Evolutionary conservation across 2,113 vertebrate genomes (phyloP).

Genomic region (Esox niger): DNA sequence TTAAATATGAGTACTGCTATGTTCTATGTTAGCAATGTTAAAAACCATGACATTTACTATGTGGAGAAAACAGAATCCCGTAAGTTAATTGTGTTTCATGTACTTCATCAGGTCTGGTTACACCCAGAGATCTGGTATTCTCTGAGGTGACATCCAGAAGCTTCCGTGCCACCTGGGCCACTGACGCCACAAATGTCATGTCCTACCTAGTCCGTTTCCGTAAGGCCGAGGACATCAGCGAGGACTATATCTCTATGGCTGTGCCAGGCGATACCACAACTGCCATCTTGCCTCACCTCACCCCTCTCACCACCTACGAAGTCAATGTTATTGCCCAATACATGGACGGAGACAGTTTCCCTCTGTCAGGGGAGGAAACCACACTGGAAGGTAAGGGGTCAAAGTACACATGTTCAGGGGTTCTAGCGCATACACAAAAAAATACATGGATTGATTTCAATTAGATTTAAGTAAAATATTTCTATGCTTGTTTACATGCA

Average conservation of each 20-base stretch:
- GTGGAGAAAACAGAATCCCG: background rate
- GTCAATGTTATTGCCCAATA: conserved; percentile 93
- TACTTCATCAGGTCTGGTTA: conserved; percentile 74
- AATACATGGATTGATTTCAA: too few species aligned
- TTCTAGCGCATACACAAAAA: background rate
- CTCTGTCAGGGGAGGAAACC: conserved; percentile 86
- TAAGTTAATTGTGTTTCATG: background rate
- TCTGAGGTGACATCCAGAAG: conserved; percentile 90
- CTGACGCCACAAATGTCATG: conserved; percentile 73
- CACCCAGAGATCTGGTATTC: conserved; percentile 82
- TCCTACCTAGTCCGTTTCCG: conserved; percentile 90
- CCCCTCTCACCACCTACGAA: conserved; percentile 84
- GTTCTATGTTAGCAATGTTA: background rate
- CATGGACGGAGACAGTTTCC: conserved; percentile 86
- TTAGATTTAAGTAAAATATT: too few species aligned
- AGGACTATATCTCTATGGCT: conserved; percentile 81
- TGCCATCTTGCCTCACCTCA: conserved; percentile 79
- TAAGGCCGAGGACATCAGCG: conserved; percentile 72
- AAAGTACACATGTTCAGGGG: background rate
- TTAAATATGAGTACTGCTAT: background rate
- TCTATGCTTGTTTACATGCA: too few species aligned
- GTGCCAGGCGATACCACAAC: conserved; percentile 78
- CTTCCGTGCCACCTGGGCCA: conserved; percentile 86
- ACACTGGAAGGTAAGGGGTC: conserved; percentile 84
- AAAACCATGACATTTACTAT: background rate